These are phyloP conservation scores for Sorex araneus DNA, from an alignment of 2,113 vertebrate species.

Conservation along the genomic window DNA sequence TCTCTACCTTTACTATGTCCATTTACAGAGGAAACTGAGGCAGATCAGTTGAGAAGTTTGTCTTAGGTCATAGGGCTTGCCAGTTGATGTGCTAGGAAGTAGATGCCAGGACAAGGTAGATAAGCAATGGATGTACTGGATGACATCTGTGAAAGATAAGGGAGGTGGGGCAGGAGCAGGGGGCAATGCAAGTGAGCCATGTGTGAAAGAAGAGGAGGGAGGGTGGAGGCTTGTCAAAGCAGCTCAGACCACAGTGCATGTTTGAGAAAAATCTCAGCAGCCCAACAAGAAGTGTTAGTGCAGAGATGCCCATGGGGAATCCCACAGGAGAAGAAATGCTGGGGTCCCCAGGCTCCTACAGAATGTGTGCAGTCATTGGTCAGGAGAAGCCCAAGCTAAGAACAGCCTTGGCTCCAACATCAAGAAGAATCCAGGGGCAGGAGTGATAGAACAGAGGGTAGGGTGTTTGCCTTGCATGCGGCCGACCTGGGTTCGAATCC, in stretches of 20 bases:
- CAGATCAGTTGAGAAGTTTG: background rate
- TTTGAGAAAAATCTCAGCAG: no score
- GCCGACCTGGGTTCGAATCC: no score
- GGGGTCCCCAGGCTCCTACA: rapidly evolving
- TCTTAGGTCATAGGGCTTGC: background rate
- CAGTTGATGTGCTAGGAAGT: background rate
- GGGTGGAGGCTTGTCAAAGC: no score
- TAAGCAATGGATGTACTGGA: background rate
- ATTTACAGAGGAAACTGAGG: background rate
- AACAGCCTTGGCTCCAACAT: background rate
- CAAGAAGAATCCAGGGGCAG: background rate
- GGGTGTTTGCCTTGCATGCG: no score
- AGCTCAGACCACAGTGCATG: no score
- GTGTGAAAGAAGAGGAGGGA: background rate
- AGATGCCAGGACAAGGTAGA: background rate
- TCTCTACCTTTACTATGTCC: background rate
- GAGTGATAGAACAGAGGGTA: no score
- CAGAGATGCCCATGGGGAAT: background rate
- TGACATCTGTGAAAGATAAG: background rate
- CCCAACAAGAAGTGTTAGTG: no score
- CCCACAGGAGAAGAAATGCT: background rate
- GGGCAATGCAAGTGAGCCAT: no score
- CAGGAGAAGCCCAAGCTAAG: background rate
- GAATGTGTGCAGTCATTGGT: background rate
- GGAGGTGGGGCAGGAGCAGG: no score